phyloP scores from a whole-genome alignment of 2,888 invertebrate genomes.

The Tipula confusa region DNA sequence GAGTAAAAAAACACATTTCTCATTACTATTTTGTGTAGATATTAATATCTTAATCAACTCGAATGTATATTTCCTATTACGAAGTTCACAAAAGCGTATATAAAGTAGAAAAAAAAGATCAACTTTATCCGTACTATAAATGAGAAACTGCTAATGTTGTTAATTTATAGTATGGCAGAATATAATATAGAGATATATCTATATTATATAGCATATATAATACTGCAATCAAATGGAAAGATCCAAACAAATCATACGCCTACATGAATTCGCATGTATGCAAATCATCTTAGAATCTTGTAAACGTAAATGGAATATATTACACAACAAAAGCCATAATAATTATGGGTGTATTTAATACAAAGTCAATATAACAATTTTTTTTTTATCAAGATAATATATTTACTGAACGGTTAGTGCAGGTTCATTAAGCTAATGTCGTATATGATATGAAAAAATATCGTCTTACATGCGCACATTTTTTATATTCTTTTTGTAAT shows the following conservation, averaged over 20 bases:
- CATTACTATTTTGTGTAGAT: neutral
- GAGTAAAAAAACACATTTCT: neutral
- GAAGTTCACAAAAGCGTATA: neutral
- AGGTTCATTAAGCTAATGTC: neutral
- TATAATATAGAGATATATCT: neutral
- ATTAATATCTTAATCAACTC: neutral
- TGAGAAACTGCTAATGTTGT: neutral
- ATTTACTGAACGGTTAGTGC: neutral
- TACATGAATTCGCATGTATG: neutral
- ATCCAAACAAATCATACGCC: conserved; percentile 12
- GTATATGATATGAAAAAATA: neutral
- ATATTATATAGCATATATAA: no score
- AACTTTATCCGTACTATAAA: neutral
- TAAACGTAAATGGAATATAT: neutral
- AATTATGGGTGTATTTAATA: neutral
- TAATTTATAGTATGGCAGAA: neutral
- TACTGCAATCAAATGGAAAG: neutral
- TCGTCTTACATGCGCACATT: neutral
- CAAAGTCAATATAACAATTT: neutral
- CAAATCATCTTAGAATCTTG: neutral
- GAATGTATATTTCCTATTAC: neutral
- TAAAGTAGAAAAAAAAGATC: neutral
- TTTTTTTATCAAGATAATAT: neutral
- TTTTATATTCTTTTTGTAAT: neutral
- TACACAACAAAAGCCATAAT: neutral